A percentile compares a stretch with the other conserved stretches of the same genome.
phyloP scores from a whole-genome alignment of 1,140 invertebrate species.

The Arion vulgaris region DNA sequence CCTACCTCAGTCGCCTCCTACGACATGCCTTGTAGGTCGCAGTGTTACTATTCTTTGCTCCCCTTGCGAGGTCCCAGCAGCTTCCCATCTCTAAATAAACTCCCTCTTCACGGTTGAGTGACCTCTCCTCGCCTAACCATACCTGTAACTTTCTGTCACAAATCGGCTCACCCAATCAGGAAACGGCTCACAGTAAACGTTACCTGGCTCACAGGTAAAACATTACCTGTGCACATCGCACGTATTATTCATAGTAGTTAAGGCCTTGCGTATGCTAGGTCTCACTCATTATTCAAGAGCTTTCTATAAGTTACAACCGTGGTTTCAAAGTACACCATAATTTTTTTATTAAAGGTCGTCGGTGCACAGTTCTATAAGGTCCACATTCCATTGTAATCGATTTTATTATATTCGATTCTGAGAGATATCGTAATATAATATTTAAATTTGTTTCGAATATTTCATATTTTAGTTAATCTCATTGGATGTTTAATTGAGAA shows the following conservation, averaged over 20 bases:
- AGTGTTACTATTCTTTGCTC: too few relatives aligned
- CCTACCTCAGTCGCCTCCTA: too few relatives aligned
- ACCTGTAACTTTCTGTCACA: not conserved
- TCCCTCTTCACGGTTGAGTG: too few relatives aligned
- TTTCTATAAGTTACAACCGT: not conserved
- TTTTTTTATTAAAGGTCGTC: not conserved
- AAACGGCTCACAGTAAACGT: not conserved
- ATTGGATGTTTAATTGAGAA: too few relatives aligned
- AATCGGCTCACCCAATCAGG: not conserved
- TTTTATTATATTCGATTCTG: not conserved
- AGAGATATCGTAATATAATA: too few relatives aligned
- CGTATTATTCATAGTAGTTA: not conserved
- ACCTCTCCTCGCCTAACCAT: not conserved
- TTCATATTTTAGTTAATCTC: too few relatives aligned
- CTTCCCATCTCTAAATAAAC: too few relatives aligned
- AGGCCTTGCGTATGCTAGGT: not conserved
- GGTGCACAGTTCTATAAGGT: not conserved
- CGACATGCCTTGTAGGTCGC: too few relatives aligned
- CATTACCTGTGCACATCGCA: not conserved
- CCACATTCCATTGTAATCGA: not conserved
- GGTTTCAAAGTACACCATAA: not conserved
- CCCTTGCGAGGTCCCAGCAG: too few relatives aligned
- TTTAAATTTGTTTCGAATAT: too few relatives aligned
- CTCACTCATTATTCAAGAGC: conserved; percentile 1
- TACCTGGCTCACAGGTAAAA: too few relatives aligned